A percentile compares a stretch with the other conserved stretches of the same genome.
Evolutionary conservation across 1,140 invertebrate species (phyloP).

Genomic region (Zophobas morio): DNA sequence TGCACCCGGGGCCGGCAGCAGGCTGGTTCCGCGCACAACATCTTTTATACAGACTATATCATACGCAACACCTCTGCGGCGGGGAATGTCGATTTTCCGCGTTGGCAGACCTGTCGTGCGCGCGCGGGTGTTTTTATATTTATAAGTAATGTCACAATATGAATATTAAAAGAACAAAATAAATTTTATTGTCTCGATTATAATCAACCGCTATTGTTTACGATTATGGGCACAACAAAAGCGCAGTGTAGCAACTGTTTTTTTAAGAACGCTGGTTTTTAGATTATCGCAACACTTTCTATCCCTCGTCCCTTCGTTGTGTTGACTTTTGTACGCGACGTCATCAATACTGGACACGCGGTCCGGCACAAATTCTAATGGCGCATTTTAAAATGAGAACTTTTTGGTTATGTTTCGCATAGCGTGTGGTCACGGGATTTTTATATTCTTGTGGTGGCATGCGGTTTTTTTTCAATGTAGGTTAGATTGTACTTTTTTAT

Average conservation of each 20-base stretch:
- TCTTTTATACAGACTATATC: constrained; percentile 14
- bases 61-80: not conserved
- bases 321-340: constrained; percentile 9
- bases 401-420: constrained; percentile 32
- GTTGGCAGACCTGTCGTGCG: constrained; percentile 39
- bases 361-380: constrained; percentile 46
- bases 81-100: not conserved
- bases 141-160: constrained; percentile 57
- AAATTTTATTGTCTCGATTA: constrained; percentile 50
- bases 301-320: constrained; percentile 22
- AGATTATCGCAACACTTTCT: constrained; percentile 27
- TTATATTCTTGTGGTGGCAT: constrained; percentile 49
- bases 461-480: constrained; percentile 57
- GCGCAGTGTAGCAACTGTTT: constrained; percentile 49
- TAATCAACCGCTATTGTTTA: constrained; percentile 35
- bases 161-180: constrained; percentile 52
- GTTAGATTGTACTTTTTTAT: constrained; percentile 62
- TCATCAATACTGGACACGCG: constrained; percentile 19
- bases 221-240: constrained; percentile 52
- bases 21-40: not conserved
- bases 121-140: constrained; percentile 58
- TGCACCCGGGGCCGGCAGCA: not conserved
- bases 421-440: constrained; percentile 37
- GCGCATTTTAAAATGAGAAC: constrained; percentile 4
- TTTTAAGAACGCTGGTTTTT: constrained; percentile 46